Evolutionary conservation across 2,888 invertebrate species (phyloP).

Genomic region (Ashinkailepas kermadecensis): DNA sequence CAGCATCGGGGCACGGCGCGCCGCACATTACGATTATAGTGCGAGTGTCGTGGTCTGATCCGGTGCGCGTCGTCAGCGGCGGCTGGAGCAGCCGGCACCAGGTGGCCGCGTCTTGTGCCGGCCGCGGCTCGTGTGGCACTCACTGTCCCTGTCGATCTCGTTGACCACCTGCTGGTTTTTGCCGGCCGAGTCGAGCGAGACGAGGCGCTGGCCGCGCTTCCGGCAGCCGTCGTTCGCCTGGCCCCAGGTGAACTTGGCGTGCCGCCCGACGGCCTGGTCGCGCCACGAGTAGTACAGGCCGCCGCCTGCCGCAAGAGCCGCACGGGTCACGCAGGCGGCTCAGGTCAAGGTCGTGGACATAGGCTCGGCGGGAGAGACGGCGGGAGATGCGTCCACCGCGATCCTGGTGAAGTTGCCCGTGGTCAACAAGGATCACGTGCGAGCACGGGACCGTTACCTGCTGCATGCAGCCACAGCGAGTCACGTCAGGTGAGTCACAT

Average conservation of each 20-base stretch:
- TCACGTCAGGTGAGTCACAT: too few relatives aligned
- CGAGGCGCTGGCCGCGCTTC: background rate
- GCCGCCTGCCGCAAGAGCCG: background rate
- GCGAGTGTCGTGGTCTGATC: too few relatives aligned
- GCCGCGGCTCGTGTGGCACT: background rate
- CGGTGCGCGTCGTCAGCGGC: too few relatives aligned
- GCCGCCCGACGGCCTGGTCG: background rate
- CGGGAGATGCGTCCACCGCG: too few relatives aligned
- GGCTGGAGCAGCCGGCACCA: too few relatives aligned
- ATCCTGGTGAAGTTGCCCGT: too few relatives aligned
- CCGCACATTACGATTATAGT: too few relatives aligned
- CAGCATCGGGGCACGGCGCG: too few relatives aligned
- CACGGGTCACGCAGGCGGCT: background rate
- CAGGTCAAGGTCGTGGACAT: background rate
- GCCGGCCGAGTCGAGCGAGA: constrained; percentile 20
- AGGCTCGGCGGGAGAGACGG: too few relatives aligned
- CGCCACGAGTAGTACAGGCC: constrained; percentile 7
- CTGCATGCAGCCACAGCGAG: too few relatives aligned
- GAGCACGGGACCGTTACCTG: too few relatives aligned
- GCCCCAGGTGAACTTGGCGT: constrained; percentile 23
- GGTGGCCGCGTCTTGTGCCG: background rate
- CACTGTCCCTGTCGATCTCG: constrained; percentile 19
- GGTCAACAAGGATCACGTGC: too few relatives aligned
- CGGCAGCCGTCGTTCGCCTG: constrained; percentile 20
- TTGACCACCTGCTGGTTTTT: constrained; percentile 2